Conservation (phyloP, 2,113 vertebrate genomes). For the Chionodraco myersi region DNA sequence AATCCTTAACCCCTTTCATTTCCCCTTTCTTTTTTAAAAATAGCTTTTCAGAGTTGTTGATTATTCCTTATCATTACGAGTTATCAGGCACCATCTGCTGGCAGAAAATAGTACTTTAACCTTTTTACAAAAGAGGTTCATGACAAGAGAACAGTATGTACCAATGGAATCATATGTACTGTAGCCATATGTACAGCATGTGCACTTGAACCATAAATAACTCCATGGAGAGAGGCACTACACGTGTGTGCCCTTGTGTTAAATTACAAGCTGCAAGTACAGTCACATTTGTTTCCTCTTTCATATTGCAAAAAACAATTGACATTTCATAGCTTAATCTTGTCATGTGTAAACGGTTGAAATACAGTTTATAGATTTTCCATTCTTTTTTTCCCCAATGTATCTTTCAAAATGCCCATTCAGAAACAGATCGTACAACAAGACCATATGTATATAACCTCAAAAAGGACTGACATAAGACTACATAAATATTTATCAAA, state of each 20-base stretch:
- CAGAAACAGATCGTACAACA: too few species aligned
- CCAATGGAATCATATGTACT: conserved; percentile 5
- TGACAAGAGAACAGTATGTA: conserved; percentile 32
- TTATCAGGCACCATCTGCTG: conserved; percentile 60
- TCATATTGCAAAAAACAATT: not conserved
- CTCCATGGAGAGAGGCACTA: not conserved
- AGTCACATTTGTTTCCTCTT: not conserved
- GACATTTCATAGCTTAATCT: not conserved
- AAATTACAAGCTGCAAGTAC: not conserved
- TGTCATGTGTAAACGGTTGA: not conserved
- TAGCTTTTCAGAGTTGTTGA: not conserved
- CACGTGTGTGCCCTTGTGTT: conserved; percentile 2
- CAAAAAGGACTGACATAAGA: not conserved
- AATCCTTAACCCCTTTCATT: not conserved
- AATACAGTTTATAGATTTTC: not conserved
- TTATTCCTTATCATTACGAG: not conserved
- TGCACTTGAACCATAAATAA: conserved; percentile 33
- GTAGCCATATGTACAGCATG: conserved; percentile 11
- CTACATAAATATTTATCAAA: not conserved
- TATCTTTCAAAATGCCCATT: too few species aligned
- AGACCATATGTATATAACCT: not conserved
- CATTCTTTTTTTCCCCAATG: too few species aligned
- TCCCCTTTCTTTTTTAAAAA: not conserved
- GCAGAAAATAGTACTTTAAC: conserved; percentile 27
- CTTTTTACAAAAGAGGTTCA: conserved; percentile 28